Evolutionary conservation across 2,113 vertebrate species (phyloP), one percentile per base, ranked within the genome.

Genomic region (Pseudolaguvia tuberculata): DNA sequence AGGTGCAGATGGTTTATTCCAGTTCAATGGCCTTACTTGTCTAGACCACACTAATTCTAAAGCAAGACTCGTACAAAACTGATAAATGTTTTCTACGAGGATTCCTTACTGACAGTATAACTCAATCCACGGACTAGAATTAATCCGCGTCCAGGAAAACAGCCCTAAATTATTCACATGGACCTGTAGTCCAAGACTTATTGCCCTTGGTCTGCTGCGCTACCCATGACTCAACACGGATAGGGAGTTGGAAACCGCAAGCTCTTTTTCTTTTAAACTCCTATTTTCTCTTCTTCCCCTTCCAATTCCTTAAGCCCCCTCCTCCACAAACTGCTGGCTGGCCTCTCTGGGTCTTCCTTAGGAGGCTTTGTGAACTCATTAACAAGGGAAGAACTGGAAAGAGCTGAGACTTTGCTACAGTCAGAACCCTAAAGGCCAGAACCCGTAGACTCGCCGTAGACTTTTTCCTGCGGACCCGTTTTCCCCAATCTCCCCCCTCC

Each of bases 191-290:
- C 67, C 67, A 78, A 78, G 77, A 75, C 73, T 76, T 78, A 71
- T 81, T 74, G 69, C 77, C 78, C 77, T 78, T 76, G 77, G 80
- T 81, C 80, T 51, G 42, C 52, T 72, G 62, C 77, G 75, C 76
- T 62, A 69, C 23, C 72, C 71, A 78, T 81, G 80, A 81, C 69
- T 81, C 77, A 81, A 81, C 73, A 72, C 25, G 72, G 75, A 77
- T 62, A 39, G 79, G 77, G 77, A 79, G 66, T 83, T 81, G 75
- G 74, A 83, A 83, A 81, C 77, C 72, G 58, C 77, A 66, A 63
- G 75, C 78, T 51, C 75, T 77, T 82, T 81, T 72, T 80, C 78
- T 84, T 83, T 78, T 79, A 62, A 62, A 70, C 71, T 73, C 69
- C 70, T 79, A 78, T 82, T 83, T 84, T 82, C 67, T 57, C 48